Percentiles rank a stretch among this genome's conserved stretches.
phyloP scores from a whole-genome alignment of 1,140 invertebrate species.

The Bombus balteatus region DNA sequence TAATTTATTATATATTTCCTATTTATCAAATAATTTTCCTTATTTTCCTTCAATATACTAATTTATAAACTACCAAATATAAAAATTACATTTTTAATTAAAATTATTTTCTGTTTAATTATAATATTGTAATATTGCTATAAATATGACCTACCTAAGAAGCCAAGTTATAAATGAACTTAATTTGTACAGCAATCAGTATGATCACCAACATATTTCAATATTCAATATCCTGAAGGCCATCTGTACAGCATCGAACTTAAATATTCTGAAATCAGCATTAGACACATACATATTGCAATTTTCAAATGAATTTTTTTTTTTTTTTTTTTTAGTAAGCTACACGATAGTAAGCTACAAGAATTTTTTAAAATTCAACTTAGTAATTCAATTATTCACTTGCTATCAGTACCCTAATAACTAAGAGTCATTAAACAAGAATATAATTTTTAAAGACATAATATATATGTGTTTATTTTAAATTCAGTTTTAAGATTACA shows the following conservation, averaged over 20 bases:
- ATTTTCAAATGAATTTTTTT: conserved; percentile 81
- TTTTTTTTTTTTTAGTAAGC: conserved; percentile 83
- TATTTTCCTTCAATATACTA: background rate
- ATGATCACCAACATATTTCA: conserved; percentile 85
- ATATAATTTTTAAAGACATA: conserved; percentile 74
- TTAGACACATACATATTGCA: conserved; percentile 83
- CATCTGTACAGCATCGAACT: conserved; percentile 74
- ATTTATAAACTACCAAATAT: background rate
- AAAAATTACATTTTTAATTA: background rate
- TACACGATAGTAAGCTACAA: conserved; percentile 84
- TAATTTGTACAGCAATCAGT: conserved; percentile 84
- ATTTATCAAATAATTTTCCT: background rate
- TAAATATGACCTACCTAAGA: conserved; percentile 71
- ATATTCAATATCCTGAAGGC: conserved; percentile 81
- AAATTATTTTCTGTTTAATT: conserved; percentile 9
- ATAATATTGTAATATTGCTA: conserved; percentile 14
- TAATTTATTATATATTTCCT: background rate
- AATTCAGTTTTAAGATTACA: conserved; percentile 84
- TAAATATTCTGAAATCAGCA: conserved; percentile 74
- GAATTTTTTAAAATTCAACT: background rate
- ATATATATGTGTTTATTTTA: conserved; percentile 84
- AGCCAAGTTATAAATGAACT: conserved; percentile 87
- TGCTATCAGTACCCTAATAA: background rate
- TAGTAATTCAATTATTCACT: background rate
- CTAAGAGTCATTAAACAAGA: conserved; percentile 81